Percentiles rank a stretch among this genome's conserved stretches.
These are phyloP conservation scores for Lepus townsendii DNA, from an alignment of 2,797 vertebrate genomes.

Conservation along the genomic window DNA sequence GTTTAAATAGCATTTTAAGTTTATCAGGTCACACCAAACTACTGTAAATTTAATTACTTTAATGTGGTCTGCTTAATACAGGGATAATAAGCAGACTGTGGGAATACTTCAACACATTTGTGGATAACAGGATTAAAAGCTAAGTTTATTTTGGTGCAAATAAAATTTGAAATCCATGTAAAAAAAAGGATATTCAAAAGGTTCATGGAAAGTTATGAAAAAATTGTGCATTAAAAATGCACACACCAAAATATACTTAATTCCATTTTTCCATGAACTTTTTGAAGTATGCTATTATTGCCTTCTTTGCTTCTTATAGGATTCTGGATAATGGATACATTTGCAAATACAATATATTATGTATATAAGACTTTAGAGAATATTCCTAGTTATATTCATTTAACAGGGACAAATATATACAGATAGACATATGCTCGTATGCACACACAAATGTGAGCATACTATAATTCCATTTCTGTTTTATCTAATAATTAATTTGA, in stretches of 20 bases:
- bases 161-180: too few relatives aligned
- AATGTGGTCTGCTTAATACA: constrained; percentile 6
- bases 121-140: too few relatives aligned
- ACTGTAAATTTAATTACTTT: constrained; percentile 63
- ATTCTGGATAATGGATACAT: neutral
- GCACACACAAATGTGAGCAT: neutral
- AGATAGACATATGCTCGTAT: neutral
- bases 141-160: too few relatives aligned
- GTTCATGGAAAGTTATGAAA: too few relatives aligned
- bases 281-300: neutral
- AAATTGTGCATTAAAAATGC: too few relatives aligned
- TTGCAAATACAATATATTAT: neutral
- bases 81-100: neutral
- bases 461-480: neutral
- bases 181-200: too few relatives aligned
- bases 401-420: neutral
- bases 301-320: neutral
- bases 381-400: neutral
- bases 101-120: too few relatives aligned
- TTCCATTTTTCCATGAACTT: too few relatives aligned
- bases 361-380: neutral
- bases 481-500: neutral
- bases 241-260: too few relatives aligned
- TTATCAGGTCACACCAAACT: constrained; percentile 22
- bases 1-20: constrained; percentile 46